These are phyloP conservation scores for Pararge aegeria DNA, from an alignment of 1,140 invertebrate species.

Conservation along the genomic window DNA sequence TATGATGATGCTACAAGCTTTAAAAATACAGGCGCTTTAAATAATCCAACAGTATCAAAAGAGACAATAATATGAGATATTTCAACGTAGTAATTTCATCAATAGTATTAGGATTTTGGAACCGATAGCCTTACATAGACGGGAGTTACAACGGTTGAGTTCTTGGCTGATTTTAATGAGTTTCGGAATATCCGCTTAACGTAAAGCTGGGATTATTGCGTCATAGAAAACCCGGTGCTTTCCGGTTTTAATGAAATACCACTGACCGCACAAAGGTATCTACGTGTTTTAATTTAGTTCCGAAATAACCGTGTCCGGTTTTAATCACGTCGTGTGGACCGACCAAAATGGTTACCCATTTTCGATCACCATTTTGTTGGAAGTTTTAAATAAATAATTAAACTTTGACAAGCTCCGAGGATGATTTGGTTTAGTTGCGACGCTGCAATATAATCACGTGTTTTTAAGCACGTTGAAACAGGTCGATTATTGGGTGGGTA, in stretches of 20 bases:
- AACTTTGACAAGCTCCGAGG: neutral
- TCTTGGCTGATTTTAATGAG: constrained; percentile 46
- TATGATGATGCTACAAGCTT: too few species aligned
- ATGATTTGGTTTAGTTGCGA: too few species aligned
- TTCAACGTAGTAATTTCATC: constrained; percentile 19
- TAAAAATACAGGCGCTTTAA: too few species aligned
- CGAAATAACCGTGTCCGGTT: constrained; percentile 25
- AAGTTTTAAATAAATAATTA: neutral
- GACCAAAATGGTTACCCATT: constrained; percentile 23
- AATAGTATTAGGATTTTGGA: constrained; percentile 27
- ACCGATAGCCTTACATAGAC: constrained; percentile 22
- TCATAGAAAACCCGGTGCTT: constrained; percentile 34
- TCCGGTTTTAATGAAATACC: constrained; percentile 36
- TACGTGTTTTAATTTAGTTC: constrained; percentile 41
- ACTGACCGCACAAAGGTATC: constrained; percentile 30
- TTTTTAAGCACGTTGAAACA: too few species aligned
- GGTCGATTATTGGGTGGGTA: too few species aligned
- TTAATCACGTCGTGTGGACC: neutral
- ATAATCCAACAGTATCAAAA: too few species aligned
- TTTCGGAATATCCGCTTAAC: constrained; percentile 40
- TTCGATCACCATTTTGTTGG: constrained; percentile 12
- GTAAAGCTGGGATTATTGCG: constrained; percentile 37
- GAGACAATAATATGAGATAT: neutral
- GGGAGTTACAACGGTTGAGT: constrained; percentile 17
- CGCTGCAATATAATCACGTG: too few species aligned